Evolutionary conservation across 2,888 invertebrate genomes (phyloP).

Genomic region (Neoscelio sp.): DNA sequence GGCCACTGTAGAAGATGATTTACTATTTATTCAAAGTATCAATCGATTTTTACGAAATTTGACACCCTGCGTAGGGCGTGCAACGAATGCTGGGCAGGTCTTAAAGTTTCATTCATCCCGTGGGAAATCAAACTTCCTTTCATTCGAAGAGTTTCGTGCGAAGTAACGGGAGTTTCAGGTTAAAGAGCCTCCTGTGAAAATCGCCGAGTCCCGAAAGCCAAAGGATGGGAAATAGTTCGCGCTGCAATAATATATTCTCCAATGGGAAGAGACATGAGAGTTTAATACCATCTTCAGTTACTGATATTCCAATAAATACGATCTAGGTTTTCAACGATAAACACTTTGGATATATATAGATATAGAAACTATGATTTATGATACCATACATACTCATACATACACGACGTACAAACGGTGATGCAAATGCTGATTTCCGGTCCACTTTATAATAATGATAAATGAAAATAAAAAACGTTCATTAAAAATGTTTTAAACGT

Average conservation of each 20-base stretch:
- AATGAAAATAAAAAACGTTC: background rate
- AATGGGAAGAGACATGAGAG: slow-evolving; percentile 27
- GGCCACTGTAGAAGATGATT: slow-evolving; percentile 53
- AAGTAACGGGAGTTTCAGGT: slow-evolving; percentile 57
- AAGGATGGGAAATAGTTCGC: slow-evolving; percentile 41
- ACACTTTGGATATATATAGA: slow-evolving; percentile 1
- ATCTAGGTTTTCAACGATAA: background rate
- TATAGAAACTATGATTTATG: background rate
- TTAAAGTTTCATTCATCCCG: slow-evolving; percentile 76
- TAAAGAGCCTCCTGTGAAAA: slow-evolving; percentile 64
- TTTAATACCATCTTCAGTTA: slow-evolving; percentile 29
- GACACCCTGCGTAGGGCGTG: slow-evolving; percentile 44
- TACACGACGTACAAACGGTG: background rate
- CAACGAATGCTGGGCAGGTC: slow-evolving; percentile 59
- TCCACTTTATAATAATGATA: background rate
- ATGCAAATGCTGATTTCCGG: background rate
- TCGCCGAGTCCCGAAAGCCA: slow-evolving; percentile 28
- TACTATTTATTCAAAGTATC: slow-evolving; percentile 23
- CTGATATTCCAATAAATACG: slow-evolving; percentile 31
- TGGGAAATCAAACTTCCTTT: slow-evolving; percentile 78
- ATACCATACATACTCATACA: background rate
- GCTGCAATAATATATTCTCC: slow-evolving; percentile 49
- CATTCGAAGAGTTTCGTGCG: slow-evolving; percentile 66
- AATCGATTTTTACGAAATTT: slow-evolving; percentile 60
- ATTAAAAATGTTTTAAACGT: background rate